phyloP scores from a whole-genome alignment of 2,113 vertebrate species.

The Calyptommatus sinebrachiatus region DNA sequence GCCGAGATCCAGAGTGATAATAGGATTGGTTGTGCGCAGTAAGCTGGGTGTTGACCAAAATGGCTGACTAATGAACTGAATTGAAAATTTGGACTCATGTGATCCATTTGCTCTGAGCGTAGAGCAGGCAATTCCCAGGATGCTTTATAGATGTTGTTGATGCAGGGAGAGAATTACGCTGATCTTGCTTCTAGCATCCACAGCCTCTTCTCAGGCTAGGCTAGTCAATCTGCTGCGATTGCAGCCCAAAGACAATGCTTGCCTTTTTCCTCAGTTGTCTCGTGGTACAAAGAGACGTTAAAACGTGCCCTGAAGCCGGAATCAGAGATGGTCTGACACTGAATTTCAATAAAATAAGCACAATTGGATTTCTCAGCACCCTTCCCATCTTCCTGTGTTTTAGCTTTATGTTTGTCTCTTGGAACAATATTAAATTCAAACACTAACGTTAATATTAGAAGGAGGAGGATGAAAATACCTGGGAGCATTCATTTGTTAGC shows the following conservation, averaged over 20 bases:
- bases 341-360: not conserved
- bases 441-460: not conserved
- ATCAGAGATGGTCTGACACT: conserved; percentile 5
- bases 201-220: conserved; percentile 58
- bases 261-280: not conserved
- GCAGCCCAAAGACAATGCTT: not conserved
- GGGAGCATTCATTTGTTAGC: not conserved
- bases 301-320: not conserved
- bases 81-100: conserved; percentile 85
- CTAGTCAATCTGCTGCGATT: conserved; percentile 48
- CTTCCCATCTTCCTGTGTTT: not conserved
- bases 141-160: conserved; percentile 71
- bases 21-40: conserved; percentile 82
- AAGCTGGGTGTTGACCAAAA: conserved; percentile 95
- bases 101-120: conserved; percentile 81
- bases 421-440: not conserved
- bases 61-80: conserved; percentile 89
- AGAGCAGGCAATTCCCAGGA: conserved; percentile 75
- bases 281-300: not conserved
- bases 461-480: not conserved
- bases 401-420: fast-evolving
- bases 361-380: not conserved
- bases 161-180: conserved; percentile 67
- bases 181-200: conserved; percentile 38
- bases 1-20: conserved; percentile 65